A percentile compares a stretch with the other conserved stretches of the same genome.
phyloP scores from a whole-genome alignment of 2,113 vertebrate species.

The Lasiurus cinereus region DNA sequence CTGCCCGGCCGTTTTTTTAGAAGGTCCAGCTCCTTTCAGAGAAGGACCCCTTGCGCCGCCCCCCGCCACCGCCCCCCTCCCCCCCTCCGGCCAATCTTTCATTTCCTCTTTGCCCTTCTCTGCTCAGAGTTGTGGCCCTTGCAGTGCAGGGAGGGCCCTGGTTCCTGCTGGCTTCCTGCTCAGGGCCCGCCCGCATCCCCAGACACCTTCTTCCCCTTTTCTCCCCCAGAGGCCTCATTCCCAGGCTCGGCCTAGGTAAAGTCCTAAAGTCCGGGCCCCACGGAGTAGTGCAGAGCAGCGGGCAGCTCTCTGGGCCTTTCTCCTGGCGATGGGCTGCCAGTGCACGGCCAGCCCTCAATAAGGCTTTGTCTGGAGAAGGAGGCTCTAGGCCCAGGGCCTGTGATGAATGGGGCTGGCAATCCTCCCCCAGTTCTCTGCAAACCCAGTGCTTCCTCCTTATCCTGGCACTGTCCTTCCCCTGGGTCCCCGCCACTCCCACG shows the following conservation, averaged over 20 bases:
- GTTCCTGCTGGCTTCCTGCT: constrained; percentile 77
- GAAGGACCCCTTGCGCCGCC: neutral
- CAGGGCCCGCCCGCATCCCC: constrained; percentile 59
- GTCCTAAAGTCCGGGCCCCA: neutral
- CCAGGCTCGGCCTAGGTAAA: constrained; percentile 8
- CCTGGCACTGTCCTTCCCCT: neutral
- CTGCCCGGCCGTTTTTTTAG: constrained; percentile 45
- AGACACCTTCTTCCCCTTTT: constrained; percentile 81
- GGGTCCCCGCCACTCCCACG: neutral
- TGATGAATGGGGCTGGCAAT: neutral
- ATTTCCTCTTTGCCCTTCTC: constrained; percentile 82
- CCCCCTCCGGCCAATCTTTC: constrained; percentile 72
- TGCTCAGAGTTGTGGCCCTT: constrained; percentile 45
- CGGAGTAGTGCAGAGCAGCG: neutral
- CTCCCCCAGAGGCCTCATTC: constrained; percentile 47
- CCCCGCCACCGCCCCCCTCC: no score
- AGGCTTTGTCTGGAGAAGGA: neutral
- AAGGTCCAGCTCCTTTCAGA: neutral
- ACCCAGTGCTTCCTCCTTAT: neutral
- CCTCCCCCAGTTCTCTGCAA: neutral
- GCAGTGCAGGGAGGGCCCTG: constrained; percentile 4
- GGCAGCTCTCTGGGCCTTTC: neutral
- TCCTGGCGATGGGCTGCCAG: accelerated
- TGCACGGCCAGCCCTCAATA: neutral
- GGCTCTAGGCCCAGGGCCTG: neutral